These are phyloP conservation scores for Listronotus bonariensis DNA, from an alignment of 1,140 invertebrate species.

Conservation along the genomic window DNA sequence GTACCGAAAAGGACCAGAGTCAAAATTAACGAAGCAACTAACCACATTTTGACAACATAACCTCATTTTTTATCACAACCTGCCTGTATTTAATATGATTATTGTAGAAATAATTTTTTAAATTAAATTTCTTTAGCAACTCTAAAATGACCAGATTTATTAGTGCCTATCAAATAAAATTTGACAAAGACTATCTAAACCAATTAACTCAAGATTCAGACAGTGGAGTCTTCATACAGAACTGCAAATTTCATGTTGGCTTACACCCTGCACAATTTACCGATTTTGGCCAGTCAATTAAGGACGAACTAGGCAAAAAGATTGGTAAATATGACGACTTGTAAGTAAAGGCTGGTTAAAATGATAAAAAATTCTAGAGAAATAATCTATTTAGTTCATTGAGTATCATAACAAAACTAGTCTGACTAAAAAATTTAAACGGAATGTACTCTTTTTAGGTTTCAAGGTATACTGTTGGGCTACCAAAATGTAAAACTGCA, in stretches of 20 bases:
- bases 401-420: no score
- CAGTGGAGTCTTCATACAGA: constrained; percentile 62
- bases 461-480: constrained; percentile 65
- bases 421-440: no score
- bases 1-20: no score
- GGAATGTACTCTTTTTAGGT: constrained; percentile 47
- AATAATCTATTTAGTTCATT: no score
- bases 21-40: no score
- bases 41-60: no score
- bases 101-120: no score
- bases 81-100: no score
- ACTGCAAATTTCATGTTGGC: constrained; percentile 60
- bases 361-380: no score
- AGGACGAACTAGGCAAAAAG: constrained; percentile 60
- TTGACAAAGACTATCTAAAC: constrained; percentile 42
- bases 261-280: constrained; percentile 66
- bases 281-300: constrained; percentile 60
- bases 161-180: constrained; percentile 26
- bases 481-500: constrained; percentile 67
- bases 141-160: constrained; percentile 30
- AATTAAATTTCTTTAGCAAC: no score
- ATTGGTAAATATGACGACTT: constrained; percentile 62
- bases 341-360: constrained; percentile 47
- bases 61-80: no score
- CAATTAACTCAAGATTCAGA: constrained; percentile 58